Conservation (phyloP, 2,888 invertebrate genomes). For the Scotopteryx bipunctaria region DNA sequence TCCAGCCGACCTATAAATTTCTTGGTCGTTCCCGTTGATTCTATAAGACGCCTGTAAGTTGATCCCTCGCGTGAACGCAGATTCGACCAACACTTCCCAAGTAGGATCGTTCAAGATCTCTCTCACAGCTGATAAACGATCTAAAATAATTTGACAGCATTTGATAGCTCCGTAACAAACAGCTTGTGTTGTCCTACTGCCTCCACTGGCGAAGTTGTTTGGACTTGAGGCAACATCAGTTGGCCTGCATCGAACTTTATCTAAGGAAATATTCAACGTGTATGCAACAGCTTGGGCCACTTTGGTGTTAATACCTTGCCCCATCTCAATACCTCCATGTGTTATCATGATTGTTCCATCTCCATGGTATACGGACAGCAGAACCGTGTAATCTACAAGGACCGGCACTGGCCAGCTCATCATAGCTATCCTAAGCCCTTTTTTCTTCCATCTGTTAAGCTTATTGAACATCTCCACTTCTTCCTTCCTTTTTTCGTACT, state of each 20-base stretch:
- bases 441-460: slow-evolving; percentile 90
- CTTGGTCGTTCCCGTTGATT: slow-evolving; percentile 53
- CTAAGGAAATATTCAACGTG: slow-evolving; percentile 85
- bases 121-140: slow-evolving; percentile 72
- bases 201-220: slow-evolving; percentile 86
- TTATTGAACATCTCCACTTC: slow-evolving; percentile 84
- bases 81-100: slow-evolving; percentile 78
- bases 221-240: slow-evolving; percentile 84
- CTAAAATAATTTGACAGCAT: slow-evolving; percentile 78
- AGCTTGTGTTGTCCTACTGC: slow-evolving; percentile 73
- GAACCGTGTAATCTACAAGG: slow-evolving; percentile 80
- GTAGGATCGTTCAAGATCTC: slow-evolving; percentile 67
- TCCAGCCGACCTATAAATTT: slow-evolving; percentile 74
- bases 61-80: slow-evolving; percentile 66
- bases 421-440: slow-evolving; percentile 86
- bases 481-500: slow-evolving; percentile 81
- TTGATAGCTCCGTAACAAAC: slow-evolving; percentile 58
- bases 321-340: slow-evolving; percentile 90
- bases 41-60: slow-evolving; percentile 63
- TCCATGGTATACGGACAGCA: slow-evolving; percentile 86
- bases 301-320: slow-evolving; percentile 91
- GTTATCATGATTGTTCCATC: slow-evolving; percentile 88
- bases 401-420: slow-evolving; percentile 86
- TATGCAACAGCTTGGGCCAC: slow-evolving; percentile 86
- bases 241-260: slow-evolving; percentile 86